These are phyloP conservation scores for Lasaia peninsularis DNA, from an alignment of 1,140 invertebrate genomes.

Conservation along the genomic window DNA sequence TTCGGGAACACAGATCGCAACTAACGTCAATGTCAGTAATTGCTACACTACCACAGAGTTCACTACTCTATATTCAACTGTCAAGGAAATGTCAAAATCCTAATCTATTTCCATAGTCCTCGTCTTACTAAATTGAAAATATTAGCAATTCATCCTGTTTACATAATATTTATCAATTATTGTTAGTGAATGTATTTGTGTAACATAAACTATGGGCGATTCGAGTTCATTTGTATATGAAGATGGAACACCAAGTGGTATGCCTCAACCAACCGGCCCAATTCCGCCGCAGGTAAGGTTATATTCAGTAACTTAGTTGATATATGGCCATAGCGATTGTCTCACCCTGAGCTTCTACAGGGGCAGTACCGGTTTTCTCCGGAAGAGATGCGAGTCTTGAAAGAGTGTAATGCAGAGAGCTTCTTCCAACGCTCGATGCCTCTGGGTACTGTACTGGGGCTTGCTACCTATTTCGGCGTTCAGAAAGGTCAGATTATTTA, in stretches of 20 bases:
- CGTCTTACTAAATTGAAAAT: not conserved
- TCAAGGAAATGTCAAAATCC: not conserved
- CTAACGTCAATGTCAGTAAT: too few species aligned
- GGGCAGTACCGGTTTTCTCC: constrained; percentile 78
- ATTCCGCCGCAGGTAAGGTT: constrained; percentile 43
- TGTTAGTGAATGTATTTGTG: not conserved
- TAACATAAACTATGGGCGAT: not conserved
- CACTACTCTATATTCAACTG: too few species aligned
- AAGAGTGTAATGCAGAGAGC: constrained; percentile 85
- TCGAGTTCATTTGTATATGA: constrained; percentile 37
- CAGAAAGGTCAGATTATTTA: constrained; percentile 74
- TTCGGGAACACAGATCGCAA: too few species aligned
- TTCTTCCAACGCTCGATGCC: constrained; percentile 84
- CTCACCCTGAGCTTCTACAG: constrained; percentile 54
- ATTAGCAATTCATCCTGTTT: constrained; percentile 5
- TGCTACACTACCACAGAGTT: too few species aligned
- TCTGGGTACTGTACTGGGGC: constrained; percentile 78
- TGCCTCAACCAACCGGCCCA: constrained; percentile 17
- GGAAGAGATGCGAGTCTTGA: constrained; percentile 82
- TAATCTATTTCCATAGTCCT: not conserved
- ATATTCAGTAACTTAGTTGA: constrained; percentile 18
- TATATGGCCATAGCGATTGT: constrained; percentile 15
- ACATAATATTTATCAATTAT: constrained; percentile 6
- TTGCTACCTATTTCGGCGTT: constrained; percentile 80
- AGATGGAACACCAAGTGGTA: constrained; percentile 22